Evolutionary conservation across 2,888 invertebrate genomes (phyloP).

Genomic region (Aplocera efformata): DNA sequence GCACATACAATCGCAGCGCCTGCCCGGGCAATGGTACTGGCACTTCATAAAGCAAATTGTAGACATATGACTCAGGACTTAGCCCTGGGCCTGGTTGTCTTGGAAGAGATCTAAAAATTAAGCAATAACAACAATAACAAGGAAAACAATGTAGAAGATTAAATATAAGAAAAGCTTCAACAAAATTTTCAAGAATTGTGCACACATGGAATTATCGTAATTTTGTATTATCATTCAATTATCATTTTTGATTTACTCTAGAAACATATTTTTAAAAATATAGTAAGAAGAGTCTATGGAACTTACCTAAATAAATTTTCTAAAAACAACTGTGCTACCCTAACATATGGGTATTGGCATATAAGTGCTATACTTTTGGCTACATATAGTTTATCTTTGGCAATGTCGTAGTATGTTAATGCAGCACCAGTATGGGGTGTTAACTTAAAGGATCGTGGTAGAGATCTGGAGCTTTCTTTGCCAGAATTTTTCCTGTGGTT

Average conservation of each 20-base stretch:
- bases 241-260: too few species aligned
- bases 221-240: too few species aligned
- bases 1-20: conserved; percentile 88
- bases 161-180: too few species aligned
- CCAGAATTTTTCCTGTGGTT: conserved; percentile 79
- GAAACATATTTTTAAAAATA: conserved; percentile 14
- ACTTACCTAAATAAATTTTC: conserved; percentile 91
- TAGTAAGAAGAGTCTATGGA: too few species aligned
- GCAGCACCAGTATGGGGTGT: conserved; percentile 88
- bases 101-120: conserved; percentile 84
- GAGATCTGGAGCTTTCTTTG: conserved; percentile 89
- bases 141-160: too few species aligned
- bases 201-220: too few species aligned
- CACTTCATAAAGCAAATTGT: conserved; percentile 96
- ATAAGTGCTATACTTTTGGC: conserved; percentile 97
- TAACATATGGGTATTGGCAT: conserved; percentile 94
- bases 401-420: conserved; percentile 93
- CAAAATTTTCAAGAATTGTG: too few species aligned
- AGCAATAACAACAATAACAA: conserved; percentile 1
- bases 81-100: conserved; percentile 87
- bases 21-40: conserved; percentile 94
- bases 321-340: conserved; percentile 92
- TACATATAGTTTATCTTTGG: conserved; percentile 96
- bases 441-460: conserved; percentile 94
- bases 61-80: conserved; percentile 96